Percentiles rank a stretch among this genome's conserved stretches.
phyloP scores from a whole-genome alignment of 2,888 invertebrate species.

The Achlya flavicornis region DNA sequence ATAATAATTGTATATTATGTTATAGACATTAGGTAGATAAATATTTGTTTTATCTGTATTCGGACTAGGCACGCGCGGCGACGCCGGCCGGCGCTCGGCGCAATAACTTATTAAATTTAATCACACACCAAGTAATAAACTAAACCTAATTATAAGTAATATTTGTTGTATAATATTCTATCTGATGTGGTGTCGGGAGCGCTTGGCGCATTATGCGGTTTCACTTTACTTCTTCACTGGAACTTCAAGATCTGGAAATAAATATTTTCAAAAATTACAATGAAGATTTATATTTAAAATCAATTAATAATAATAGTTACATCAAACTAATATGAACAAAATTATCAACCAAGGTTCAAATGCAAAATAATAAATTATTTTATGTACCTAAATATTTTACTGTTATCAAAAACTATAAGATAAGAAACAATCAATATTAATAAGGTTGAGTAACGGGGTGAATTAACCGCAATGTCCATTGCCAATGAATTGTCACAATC shows the following conservation, averaged over 20 bases:
- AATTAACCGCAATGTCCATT: too few species aligned
- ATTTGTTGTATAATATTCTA: slow-evolving; percentile 69
- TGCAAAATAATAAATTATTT: too few species aligned
- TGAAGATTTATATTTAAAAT: neutral
- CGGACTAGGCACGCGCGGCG: slow-evolving; percentile 80
- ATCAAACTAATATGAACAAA: too few species aligned
- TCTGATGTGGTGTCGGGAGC: slow-evolving; percentile 64
- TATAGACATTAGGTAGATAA: slow-evolving; percentile 72
- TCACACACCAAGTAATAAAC: slow-evolving; percentile 81
- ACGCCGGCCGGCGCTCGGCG: slow-evolving; percentile 70
- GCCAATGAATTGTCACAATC: too few species aligned
- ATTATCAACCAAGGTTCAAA: too few species aligned
- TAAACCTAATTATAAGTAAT: slow-evolving; percentile 78
- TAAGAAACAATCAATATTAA: too few species aligned
- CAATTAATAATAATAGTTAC: neutral
- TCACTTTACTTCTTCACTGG: slow-evolving; percentile 55
- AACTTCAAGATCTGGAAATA: slow-evolving; percentile 73
- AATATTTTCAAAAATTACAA: neutral
- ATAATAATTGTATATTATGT: slow-evolving; percentile 67
- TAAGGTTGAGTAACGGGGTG: too few species aligned
- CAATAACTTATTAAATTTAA: slow-evolving; percentile 78
- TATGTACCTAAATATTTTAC: too few species aligned
- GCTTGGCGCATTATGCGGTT: slow-evolving; percentile 62
- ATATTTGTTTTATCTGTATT: slow-evolving; percentile 78
- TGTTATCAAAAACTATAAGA: too few species aligned